These are phyloP conservation scores for Drosophila hawaiiensis DNA, from an alignment of 2,888 invertebrate genomes.

Conservation along the genomic window DNA sequence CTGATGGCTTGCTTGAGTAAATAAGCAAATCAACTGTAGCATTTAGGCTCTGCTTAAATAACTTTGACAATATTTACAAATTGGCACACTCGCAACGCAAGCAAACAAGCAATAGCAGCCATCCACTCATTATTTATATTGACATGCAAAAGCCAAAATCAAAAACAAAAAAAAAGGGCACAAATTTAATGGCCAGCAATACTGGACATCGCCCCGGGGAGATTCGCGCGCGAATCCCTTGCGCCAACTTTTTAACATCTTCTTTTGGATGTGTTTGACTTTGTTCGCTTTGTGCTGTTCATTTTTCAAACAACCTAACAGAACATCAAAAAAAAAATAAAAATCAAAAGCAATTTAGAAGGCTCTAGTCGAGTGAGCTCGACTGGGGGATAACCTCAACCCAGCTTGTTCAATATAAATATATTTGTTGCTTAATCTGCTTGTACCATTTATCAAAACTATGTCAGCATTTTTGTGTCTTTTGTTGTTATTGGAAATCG, in stretches of 20 bases:
- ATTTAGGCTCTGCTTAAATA: slow-evolving; percentile 21
- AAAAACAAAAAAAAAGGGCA: slow-evolving; percentile 29
- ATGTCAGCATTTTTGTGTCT: background rate
- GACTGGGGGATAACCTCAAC: background rate
- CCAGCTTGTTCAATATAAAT: background rate
- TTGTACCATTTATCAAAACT: background rate
- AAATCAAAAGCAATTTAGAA: background rate
- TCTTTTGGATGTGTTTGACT: slow-evolving; percentile 34
- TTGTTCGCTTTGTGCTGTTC: slow-evolving; percentile 26
- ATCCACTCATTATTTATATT: slow-evolving; percentile 72
- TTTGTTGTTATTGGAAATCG: background rate
- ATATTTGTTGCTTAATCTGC: background rate
- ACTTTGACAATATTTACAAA: slow-evolving; percentile 51
- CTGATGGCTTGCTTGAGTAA: slow-evolving; percentile 4
- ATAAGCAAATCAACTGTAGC: slow-evolving; percentile 21
- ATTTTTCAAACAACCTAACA: slow-evolving; percentile 36
- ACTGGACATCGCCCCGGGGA: slow-evolving; percentile 60
- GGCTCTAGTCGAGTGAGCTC: background rate
- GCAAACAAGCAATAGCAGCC: background rate
- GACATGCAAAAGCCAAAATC: slow-evolving; percentile 29
- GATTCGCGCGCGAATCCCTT: slow-evolving; percentile 25
- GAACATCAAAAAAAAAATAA: slow-evolving; percentile 34
- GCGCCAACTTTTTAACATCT: slow-evolving; percentile 48
- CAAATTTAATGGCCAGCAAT: slow-evolving; percentile 69
- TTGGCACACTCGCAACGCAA: slow-evolving; percentile 21